Conservation (phyloP, 1,140 invertebrate species). For the Euwallacea fornicatus region DNA sequence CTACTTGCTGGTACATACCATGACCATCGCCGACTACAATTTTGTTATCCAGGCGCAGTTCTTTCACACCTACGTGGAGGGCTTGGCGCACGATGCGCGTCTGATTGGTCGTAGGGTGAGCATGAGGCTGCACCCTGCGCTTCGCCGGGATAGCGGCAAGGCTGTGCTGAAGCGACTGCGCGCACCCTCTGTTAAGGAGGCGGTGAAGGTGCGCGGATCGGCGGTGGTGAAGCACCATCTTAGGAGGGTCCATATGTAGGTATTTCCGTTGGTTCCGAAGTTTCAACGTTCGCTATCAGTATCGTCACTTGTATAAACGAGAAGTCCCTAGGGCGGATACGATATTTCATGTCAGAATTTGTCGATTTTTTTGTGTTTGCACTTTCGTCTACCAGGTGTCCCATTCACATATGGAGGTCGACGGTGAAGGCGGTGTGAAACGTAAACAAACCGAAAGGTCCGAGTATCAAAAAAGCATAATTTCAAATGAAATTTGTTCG, state of each 20-base stretch:
- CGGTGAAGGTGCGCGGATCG: constrained; percentile 45
- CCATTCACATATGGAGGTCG: no score
- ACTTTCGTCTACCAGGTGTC: no score
- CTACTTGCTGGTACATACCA: constrained; percentile 51
- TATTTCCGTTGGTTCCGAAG: no score
- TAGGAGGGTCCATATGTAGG: constrained; percentile 17
- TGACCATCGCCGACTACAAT: constrained; percentile 50
- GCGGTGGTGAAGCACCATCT: constrained; percentile 49
- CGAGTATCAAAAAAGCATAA: no score
- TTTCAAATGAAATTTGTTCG: no score
- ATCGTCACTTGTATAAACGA: no score
- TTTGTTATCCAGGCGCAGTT: constrained; percentile 50
- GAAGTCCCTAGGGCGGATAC: no score
- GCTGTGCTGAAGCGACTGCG: constrained; percentile 34
- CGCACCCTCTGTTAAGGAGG: constrained; percentile 40
- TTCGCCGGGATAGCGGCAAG: constrained; percentile 40
- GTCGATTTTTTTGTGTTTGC: no score
- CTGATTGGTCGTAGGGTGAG: constrained; percentile 47
- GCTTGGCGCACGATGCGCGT: constrained; percentile 27
- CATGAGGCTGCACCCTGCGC: constrained; percentile 42
- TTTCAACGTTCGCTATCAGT: no score
- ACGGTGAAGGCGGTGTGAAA: no score
- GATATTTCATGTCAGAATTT: no score
- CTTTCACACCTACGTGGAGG: constrained; percentile 46
- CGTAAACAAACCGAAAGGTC: no score